Percentiles rank a stretch among this genome's conserved stretches.
These are phyloP conservation scores for Chaetops frenatus DNA, from an alignment of 2,113 vertebrate species.

Conservation along the genomic window DNA sequence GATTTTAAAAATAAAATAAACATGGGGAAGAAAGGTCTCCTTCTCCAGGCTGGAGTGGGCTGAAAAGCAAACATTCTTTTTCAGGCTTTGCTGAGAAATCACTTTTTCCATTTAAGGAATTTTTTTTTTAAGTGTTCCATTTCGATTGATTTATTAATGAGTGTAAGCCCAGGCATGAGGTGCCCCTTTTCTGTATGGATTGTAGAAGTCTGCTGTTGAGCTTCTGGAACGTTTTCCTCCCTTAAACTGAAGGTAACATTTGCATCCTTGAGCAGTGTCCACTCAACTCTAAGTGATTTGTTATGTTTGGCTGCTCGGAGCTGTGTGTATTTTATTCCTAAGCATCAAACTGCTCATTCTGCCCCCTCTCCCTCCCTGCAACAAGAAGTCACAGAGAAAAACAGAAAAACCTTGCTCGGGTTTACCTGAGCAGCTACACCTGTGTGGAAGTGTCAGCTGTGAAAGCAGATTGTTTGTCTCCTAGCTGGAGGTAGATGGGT, in stretches of 20 bases:
- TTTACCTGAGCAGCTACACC: neutral
- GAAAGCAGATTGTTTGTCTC: neutral
- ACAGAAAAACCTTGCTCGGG: neutral
- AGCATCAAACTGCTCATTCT: neutral
- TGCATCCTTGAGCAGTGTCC: neutral
- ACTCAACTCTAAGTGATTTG: neutral
- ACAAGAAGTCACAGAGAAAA: neutral
- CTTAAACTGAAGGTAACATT: neutral
- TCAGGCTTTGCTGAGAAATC: conserved; percentile 48
- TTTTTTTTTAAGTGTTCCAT: conserved; percentile 13
- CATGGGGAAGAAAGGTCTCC: conserved; percentile 39
- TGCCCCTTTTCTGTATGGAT: neutral
- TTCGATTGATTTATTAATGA: conserved; percentile 41
- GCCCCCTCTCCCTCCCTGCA: neutral
- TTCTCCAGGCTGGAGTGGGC: conserved; percentile 5
- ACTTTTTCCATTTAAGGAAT: conserved; percentile 48
- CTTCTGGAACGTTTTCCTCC: conserved; percentile 20
- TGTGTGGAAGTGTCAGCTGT: neutral
- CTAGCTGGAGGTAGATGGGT: rapidly evolving
- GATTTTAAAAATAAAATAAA: conserved; percentile 57
- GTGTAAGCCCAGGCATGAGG: neutral
- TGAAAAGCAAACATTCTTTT: conserved; percentile 43
- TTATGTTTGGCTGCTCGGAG: conserved; percentile 15
- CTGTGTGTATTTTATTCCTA: neutral
- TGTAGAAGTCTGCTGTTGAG: neutral